Base-by-base conservation (phyloP, 2,113 vertebrate genomes). In the Pelecanoides urinatrix region DNA sequence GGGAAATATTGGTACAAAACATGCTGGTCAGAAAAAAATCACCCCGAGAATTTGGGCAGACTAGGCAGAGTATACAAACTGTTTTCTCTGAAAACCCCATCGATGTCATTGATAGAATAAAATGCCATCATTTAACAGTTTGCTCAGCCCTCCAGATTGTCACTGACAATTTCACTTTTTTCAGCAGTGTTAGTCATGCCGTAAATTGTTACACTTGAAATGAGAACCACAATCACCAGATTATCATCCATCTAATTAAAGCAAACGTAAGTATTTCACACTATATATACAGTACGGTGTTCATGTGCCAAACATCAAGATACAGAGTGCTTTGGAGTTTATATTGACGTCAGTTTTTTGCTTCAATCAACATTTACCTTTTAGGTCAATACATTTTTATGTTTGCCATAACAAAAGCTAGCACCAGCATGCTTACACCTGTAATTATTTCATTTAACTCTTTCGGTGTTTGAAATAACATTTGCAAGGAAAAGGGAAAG, bases 341-440 rank as follows among this genome's bases (percentile, higher is more conserved):
- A 89, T 68, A 78, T 6, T 92, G 96, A 96, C 88, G 90, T 96
- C 96, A 97, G 88, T 30, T 93, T 90, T 86, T 94, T 92, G 30
- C 90, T 95, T 87, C 53, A 49, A 40, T 79, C 70, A 98, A 61
- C 87, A 96, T 97, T 94, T 95, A 96, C 80, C 93, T 95, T 91
- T 95, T 87, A 94, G 73, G 93, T 94, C 80, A 79, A 94, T 63
- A 85, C 89, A 74, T 96, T 95, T 94, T 92, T 90, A 86, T 96
- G 74, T 92, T 94, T 96, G 83, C 85, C 89, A 96, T 97, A 94
- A 97, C 67, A 90, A 75, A 76, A 95, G 70, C 92, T 96, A 96
- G 95, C 94, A 96, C 42, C 92, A 94, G 92, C 95, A 94, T 77
- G 89, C 71, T 96, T 82, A 58, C 2, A 1, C 42, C 61, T 76